A percentile compares a stretch with the other conserved stretches of the same genome.
Conservation (phyloP, 1,140 invertebrate genomes). For the Glomeris maerens region DNA sequence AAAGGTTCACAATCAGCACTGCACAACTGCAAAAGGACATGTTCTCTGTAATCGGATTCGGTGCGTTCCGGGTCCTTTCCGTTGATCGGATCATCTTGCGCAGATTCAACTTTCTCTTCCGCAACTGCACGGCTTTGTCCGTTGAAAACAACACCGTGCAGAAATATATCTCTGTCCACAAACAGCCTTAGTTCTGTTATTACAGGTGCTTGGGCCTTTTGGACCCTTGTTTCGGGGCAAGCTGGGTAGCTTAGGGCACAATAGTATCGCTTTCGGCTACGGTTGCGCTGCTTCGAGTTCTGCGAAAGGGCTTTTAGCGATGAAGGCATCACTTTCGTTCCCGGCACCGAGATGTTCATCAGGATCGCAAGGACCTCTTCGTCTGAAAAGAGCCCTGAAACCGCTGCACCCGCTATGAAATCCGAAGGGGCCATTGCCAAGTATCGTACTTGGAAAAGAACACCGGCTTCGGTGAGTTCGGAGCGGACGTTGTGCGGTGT, state of each 20-base stretch:
- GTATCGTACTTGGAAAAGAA: conserved; percentile 31
- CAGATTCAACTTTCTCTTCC: not conserved
- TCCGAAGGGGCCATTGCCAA: conserved; percentile 57
- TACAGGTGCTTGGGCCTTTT: conserved; percentile 33
- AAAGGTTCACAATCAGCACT: conserved; percentile 3
- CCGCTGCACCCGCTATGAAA: conserved; percentile 60
- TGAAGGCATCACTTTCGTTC: conserved; percentile 45
- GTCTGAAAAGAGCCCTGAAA: conserved; percentile 48
- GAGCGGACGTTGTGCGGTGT: conserved; percentile 22
- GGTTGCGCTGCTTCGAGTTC: not conserved
- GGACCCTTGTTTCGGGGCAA: conserved; percentile 24
- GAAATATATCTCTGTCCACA: conserved; percentile 59
- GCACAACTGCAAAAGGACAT: not conserved
- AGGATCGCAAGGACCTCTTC: conserved; percentile 62
- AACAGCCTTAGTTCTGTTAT: conserved; percentile 46
- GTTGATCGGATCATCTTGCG: not conserved
- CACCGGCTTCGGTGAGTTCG: conserved; percentile 12
- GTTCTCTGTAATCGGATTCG: not conserved
- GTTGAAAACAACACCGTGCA: conserved; percentile 39
- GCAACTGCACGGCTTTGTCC: conserved; percentile 2
- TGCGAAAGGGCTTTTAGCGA: conserved; percentile 36
- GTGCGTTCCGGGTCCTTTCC: not conserved
- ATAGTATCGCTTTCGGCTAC: conserved; percentile 8
- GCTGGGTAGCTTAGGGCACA: conserved; percentile 5
- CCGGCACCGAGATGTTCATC: conserved; percentile 57